These are phyloP conservation scores for Microtus montanus DNA, from an alignment of 2,113 vertebrate genomes.

Conservation along the genomic window DNA sequence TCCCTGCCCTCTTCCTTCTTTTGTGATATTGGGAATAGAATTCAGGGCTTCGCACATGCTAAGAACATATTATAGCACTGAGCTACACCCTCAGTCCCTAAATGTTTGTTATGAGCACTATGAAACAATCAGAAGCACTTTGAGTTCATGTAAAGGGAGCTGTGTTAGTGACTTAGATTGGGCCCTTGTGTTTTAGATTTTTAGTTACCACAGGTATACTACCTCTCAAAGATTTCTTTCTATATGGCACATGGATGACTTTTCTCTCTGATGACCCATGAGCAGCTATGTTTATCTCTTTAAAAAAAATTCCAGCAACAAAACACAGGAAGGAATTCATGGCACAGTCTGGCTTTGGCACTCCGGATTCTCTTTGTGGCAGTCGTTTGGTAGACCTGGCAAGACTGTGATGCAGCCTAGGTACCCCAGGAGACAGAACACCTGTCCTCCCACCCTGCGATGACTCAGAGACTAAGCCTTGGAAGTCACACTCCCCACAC, in stretches of 20 bases:
- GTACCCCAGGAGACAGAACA: neutral
- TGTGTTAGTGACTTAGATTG: constrained; percentile 21
- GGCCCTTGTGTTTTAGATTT: constrained; percentile 24
- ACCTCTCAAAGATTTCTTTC: neutral
- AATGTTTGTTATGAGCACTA: constrained; percentile 9
- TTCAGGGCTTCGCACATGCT: neutral
- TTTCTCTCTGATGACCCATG: constrained; percentile 31
- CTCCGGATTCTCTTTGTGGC: no score
- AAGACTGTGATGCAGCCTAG: neutral
- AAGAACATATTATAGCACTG: neutral
- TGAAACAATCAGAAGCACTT: constrained; percentile 33
- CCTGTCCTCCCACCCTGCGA: constrained; percentile 15
- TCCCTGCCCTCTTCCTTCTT: no score
- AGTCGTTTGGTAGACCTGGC: neutral
- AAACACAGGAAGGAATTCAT: neutral
- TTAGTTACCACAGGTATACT: neutral
- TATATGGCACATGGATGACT: neutral
- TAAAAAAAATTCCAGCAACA: constrained; percentile 7
- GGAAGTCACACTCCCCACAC: neutral
- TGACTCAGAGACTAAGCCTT: constrained; percentile 40
- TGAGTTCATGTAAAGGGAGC: neutral
- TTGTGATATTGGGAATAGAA: neutral
- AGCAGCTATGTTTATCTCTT: constrained; percentile 39
- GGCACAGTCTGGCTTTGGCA: neutral
- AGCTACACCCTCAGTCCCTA: neutral